A percentile compares a stretch with the other conserved stretches of the same genome.
Evolutionary conservation across 2,888 invertebrate genomes (phyloP).

Genomic region (Tridacna crocea): DNA sequence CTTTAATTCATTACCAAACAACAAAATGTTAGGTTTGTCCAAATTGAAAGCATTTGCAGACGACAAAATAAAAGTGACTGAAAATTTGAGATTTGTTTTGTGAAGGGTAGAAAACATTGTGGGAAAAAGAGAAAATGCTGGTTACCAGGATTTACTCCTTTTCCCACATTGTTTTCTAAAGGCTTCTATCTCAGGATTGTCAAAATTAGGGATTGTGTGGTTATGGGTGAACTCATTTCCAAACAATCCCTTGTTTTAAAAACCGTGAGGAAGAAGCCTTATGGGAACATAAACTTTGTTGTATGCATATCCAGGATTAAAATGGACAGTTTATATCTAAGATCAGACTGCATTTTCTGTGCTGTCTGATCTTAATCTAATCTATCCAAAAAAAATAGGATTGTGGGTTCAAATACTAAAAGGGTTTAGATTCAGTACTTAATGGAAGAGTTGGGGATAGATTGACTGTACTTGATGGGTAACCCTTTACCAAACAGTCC

Average conservation of each 20-base stretch:
- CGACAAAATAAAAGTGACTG: too few species aligned
- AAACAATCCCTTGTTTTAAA: background rate
- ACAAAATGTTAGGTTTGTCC: background rate
- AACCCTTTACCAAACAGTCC: too few species aligned
- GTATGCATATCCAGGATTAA: background rate
- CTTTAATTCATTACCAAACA: too few species aligned
- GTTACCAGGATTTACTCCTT: background rate
- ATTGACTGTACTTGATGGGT: too few species aligned
- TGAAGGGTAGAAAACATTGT: background rate
- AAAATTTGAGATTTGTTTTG: background rate
- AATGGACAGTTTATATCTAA: too few species aligned
- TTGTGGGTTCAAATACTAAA: background rate
- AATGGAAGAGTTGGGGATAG: too few species aligned
- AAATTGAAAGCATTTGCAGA: too few species aligned
- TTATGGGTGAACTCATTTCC: background rate
- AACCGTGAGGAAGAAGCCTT: too few species aligned
- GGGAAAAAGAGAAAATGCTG: background rate
- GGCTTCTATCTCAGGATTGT: too few species aligned
- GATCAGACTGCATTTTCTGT: too few species aligned
- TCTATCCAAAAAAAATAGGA: background rate
- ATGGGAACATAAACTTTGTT: too few species aligned
- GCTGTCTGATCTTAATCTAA: too few species aligned
- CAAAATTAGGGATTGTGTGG: background rate
- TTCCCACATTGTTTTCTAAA: background rate
- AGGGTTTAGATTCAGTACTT: background rate